Conservation (phyloP, 2,797 vertebrate species). For the Tenualosa ilisha region DNA sequence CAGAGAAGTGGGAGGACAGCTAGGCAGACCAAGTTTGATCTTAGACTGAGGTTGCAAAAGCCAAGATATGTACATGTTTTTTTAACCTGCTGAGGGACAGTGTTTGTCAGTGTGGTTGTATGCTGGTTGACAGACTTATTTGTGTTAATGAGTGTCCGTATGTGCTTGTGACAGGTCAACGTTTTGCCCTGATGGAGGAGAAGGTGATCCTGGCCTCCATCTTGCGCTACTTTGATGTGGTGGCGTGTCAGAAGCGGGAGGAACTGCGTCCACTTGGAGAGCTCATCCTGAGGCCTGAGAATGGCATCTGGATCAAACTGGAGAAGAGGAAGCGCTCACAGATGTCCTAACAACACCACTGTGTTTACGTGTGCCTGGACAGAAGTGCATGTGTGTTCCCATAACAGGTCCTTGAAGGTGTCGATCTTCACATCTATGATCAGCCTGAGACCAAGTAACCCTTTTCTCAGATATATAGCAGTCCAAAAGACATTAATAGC, state of each 20-base stretch:
- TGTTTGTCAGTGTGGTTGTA: neutral
- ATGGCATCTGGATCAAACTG: constrained; percentile 86
- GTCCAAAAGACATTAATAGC: neutral
- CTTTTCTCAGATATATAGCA: neutral
- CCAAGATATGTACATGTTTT: no score
- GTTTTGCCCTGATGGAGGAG: constrained; percentile 92
- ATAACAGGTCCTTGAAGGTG: no score
- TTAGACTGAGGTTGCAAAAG: no score
- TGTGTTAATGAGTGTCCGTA: constrained; percentile 29
- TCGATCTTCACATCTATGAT: neutral
- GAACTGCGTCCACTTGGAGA: constrained; percentile 81
- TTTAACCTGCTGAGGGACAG: neutral
- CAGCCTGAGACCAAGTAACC: neutral
- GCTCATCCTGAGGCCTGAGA: constrained; percentile 85
- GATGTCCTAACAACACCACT: neutral
- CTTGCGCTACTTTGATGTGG: constrained; percentile 81
- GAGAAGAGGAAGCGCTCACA: constrained; percentile 66
- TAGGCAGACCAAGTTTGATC: no score
- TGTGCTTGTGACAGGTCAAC: constrained; percentile 79
- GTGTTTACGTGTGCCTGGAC: no score
- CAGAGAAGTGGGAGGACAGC: no score
- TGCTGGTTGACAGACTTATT: neutral
- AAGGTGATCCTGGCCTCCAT: constrained; percentile 84
- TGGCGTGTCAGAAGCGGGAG: constrained; percentile 80
- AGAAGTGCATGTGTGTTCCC: neutral